Percentiles rank a stretch among this genome's conserved stretches.
Conservation (phyloP, 2,113 vertebrate species). For the Alligator sinensis region DNA sequence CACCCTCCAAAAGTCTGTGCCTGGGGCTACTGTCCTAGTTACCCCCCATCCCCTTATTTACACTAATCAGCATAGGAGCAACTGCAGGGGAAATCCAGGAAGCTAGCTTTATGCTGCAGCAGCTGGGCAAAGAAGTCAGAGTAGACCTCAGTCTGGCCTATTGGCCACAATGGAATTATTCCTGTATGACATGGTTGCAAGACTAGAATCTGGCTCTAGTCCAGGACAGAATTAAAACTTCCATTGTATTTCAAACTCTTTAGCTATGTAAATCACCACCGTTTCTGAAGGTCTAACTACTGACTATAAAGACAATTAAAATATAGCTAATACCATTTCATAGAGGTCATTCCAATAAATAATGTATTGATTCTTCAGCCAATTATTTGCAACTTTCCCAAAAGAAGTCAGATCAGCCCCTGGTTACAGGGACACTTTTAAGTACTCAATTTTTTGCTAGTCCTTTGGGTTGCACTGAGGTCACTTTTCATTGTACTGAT, state of each 20-base stretch:
- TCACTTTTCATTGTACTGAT: background rate
- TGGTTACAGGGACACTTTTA: background rate
- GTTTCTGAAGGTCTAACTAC: background rate
- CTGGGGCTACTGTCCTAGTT: too few species aligned
- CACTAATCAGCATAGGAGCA: background rate
- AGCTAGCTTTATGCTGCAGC: background rate
- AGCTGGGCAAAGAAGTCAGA: background rate
- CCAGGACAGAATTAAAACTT: background rate
- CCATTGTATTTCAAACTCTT: conserved; percentile 9
- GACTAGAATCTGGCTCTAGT: background rate
- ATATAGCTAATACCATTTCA: background rate
- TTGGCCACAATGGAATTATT: background rate
- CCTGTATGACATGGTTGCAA: background rate
- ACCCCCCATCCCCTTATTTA: too few species aligned
- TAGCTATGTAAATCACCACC: background rate
- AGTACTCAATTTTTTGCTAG: background rate
- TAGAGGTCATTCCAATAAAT: background rate
- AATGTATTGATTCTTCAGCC: background rate
- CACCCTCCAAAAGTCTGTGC: too few species aligned
- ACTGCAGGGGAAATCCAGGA: background rate
- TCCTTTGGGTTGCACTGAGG: conserved; percentile 10
- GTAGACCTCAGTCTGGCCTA: background rate
- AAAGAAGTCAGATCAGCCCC: background rate
- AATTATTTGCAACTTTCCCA: background rate
- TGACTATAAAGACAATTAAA: background rate